Evolutionary conservation across 2,113 vertebrate genomes (phyloP).

Genomic region (Chionis minor): DNA sequence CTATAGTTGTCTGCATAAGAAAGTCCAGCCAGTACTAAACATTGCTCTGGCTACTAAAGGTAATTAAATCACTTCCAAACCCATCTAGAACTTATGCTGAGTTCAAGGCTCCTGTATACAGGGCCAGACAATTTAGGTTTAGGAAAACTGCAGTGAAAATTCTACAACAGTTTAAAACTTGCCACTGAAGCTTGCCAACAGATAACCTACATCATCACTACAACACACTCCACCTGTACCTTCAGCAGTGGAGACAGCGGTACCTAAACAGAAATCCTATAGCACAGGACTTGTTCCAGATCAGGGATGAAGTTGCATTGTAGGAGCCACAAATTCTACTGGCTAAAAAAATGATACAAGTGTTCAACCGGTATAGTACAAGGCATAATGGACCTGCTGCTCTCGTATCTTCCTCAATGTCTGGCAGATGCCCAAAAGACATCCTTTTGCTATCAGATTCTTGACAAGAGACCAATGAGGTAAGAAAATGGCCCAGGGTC

Average conservation of each 20-base stretch:
- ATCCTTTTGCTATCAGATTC: neutral
- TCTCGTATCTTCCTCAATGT: neutral
- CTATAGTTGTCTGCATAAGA: neutral
- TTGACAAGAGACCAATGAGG: neutral
- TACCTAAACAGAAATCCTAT: neutral
- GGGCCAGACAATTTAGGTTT: neutral
- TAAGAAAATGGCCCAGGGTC: neutral
- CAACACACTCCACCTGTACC: neutral
- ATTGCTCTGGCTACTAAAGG: neutral
- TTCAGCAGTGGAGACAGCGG: neutral
- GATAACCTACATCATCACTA: neutral
- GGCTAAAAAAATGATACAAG: accelerated
- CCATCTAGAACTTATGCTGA: neutral
- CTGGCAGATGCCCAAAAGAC: neutral
- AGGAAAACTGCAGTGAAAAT: neutral
- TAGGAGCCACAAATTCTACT: neutral
- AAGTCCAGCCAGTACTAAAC: neutral
- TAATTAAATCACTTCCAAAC: neutral
- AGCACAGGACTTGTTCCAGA: neutral
- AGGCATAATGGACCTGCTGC: neutral
- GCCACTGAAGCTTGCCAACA: neutral
- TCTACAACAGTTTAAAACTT: neutral
- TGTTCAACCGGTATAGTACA: neutral
- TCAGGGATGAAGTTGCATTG: neutral
- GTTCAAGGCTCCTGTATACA: neutral